A percentile compares a stretch with the other conserved stretches of the same genome.
Evolutionary conservation across 2,888 invertebrate species (phyloP).

Genomic region (Drosophila cognata): DNA sequence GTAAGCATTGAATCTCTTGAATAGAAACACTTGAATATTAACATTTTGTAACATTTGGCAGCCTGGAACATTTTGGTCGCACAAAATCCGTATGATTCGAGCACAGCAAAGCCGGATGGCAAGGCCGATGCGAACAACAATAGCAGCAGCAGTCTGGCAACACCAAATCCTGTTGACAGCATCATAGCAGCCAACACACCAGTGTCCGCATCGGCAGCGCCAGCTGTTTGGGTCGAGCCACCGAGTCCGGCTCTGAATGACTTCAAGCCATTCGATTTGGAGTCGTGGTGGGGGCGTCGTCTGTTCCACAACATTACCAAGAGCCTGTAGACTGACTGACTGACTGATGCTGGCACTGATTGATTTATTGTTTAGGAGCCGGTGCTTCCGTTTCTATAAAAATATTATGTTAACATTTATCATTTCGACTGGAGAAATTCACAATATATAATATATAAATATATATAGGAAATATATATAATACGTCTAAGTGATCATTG

Average conservation of each 20-base stretch:
- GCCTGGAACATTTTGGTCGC: constrained; percentile 85
- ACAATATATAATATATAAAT: constrained; percentile 39
- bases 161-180: constrained; percentile 84
- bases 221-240: constrained; percentile 88
- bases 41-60: constrained; percentile 38
- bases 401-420: constrained; percentile 13
- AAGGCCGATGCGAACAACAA: constrained; percentile 78
- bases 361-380: constrained; percentile 17
- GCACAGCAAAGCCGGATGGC: constrained; percentile 46
- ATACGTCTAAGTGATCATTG: constrained; percentile 31
- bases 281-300: constrained; percentile 95
- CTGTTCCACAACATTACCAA: constrained; percentile 94
- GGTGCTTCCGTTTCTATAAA: constrained; percentile 50
- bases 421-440: constrained; percentile 54
- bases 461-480: constrained; percentile 5
- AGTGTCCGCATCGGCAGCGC: constrained; percentile 70
- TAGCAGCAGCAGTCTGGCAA: constrained; percentile 61
- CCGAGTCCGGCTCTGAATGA: constrained; percentile 90
- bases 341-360: not conserved
- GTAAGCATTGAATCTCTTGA: constrained; percentile 86
- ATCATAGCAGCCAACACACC: constrained; percentile 70
- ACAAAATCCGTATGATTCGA: constrained; percentile 83
- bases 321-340: constrained; percentile 86
- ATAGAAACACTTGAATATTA: not conserved
- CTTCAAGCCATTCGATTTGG: constrained; percentile 95